Evolutionary conservation across 2,113 vertebrate species (phyloP), one percentile per base, ranked within the genome.

Genomic region (Myiozetetes cayanensis): DNA sequence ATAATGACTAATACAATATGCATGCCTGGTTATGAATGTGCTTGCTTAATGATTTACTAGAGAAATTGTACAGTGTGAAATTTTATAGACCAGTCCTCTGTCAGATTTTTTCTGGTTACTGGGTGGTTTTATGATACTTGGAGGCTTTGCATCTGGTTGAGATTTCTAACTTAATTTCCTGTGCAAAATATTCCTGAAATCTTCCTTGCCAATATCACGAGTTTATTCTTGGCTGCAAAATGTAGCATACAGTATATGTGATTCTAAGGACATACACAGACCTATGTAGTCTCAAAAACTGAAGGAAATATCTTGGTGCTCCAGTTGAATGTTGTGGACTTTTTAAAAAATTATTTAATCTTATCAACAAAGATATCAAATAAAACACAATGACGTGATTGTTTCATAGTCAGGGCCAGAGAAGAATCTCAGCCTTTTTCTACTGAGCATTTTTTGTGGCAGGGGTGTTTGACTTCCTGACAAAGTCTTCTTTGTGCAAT

Each of bases 11-110:
- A 41, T 81, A 43, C 12, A 55, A 33, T 11, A 2, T 95, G 93
- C 97, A 97, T 94, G 56, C 73, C 71, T 41, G 22, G 52, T 81
- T 67, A 59, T 90, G 92, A 92, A 76, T 93, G 56, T 87, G 79
- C 87, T 78, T 94, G 96, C 72, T 63, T 70, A 53, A 70, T 83
- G 47, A 88, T 68, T 65, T 52, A 23, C 75, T 84, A 28, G 74
- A 41, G 61, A 83, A 39, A 61, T 83, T 87, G 52, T 65, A 39
- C 70, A 81, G 12, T 77, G 12, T 72, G 73, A 85, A 79, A 92
- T 52, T 90, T 89, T 58, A 91, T 85, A 89, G 90, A 67, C 47
- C 50, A 96, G 39, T 97, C 96, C 96, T 97, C 96, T 97, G 96
- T 97, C 96, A 97, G 97, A 97, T 94, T 77, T 58, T 55, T 90